A percentile compares a stretch with the other conserved stretches of the same genome.
These are phyloP conservation scores for Colletes latitarsis DNA, from an alignment of 1,140 invertebrate species.

Conservation along the genomic window DNA sequence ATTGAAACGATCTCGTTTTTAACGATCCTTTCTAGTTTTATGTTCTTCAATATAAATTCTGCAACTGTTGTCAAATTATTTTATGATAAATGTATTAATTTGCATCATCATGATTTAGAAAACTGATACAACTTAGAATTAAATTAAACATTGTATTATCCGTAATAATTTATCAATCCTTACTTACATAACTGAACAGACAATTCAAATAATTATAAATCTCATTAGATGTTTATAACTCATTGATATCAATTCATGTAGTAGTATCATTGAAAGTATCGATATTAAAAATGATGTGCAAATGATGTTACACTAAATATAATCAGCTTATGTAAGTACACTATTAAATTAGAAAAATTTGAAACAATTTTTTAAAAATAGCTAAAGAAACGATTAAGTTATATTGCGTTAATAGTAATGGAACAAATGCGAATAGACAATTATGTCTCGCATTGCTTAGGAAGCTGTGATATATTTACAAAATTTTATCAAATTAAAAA, in stretches of 20 bases:
- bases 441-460: constrained; percentile 16
- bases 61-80: constrained; percentile 16
- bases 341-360: constrained; percentile 9
- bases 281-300: background rate
- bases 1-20: background rate
- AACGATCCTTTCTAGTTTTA: constrained; percentile 26
- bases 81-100: constrained; percentile 19
- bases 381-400: background rate
- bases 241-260: constrained; percentile 6
- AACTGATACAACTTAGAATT: constrained; percentile 13
- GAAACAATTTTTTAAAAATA: constrained; percentile 1
- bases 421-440: constrained; percentile 15
- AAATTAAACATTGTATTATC: constrained; percentile 20
- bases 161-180: constrained; percentile 25
- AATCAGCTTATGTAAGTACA: constrained; percentile 3
- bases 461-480: background rate
- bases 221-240: constrained; percentile 24
- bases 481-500: background rate
- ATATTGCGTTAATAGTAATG: background rate
- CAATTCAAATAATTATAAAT: background rate
- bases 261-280: background rate
- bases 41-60: constrained; percentile 38
- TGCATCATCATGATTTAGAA: constrained; percentile 13
- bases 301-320: background rate
- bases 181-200: constrained; percentile 10